Base-by-base conservation (phyloP, 2,888 invertebrate species). In the Sussaba pulchella region DNA sequence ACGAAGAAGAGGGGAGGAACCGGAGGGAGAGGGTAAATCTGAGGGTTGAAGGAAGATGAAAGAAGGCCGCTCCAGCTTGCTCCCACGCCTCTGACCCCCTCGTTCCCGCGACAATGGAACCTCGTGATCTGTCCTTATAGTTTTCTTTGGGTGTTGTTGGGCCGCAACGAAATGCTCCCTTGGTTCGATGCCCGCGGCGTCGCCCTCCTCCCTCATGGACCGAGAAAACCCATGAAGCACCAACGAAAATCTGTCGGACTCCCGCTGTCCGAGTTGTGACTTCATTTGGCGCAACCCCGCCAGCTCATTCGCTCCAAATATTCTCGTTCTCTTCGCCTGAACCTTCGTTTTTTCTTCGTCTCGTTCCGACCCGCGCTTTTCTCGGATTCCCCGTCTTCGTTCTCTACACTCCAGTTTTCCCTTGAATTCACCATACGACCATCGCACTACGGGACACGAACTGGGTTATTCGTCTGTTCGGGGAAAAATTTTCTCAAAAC, bases 211-310 rank as follows among this genome's bases (percentile, higher is more conserved):
- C 50, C 61, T 64, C 64, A 6, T 31, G 31, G 31, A 31, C 31
- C 31, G 6, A 31, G 31, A 2, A 6, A 6, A 6, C 2, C 31
- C 31, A 6, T 31, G 41, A 73, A 52, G 47, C 71, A 66, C 59
- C 59, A 50, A 74, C 64, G 72, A 66, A 76, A 89, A 89, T 89
- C 89, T 86, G 86, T 87, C 83, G 89, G 83, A 89, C 91, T 89
- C 91, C 91, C 91, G 91, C 89, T 90, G 91, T 80, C 88, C 85
- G 64, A 90, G 91, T 91, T 91, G 90, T 92, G 91, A 92, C 92
- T 92, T 91, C 88, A 92, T 91, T 91, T 90, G 85, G 86, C 85
- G 87, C 87, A 87, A 88, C 84, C 70, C 80, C 61, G 71, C 63
- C 64, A 64, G 67, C 57, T 72, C 41, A 52, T 83, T 71, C 50